Evolutionary conservation across 1,140 invertebrate genomes (phyloP), one percentile per base, ranked within the genome.

Genomic region (Leptestheria dahalacensis): DNA sequence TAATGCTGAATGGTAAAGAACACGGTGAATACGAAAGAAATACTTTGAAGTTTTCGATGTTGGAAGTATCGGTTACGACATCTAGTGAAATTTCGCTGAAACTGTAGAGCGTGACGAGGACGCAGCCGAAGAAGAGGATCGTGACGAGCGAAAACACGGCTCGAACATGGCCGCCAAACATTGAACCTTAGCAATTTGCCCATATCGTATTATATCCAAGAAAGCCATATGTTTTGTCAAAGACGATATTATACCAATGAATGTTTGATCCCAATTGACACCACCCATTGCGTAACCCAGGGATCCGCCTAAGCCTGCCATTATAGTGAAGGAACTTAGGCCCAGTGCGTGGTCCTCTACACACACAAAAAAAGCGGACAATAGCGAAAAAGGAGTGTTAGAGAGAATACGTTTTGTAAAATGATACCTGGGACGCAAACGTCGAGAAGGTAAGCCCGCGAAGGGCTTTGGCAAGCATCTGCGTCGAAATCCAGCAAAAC

Each of bases 401-500:
- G 18, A 20, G 11, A 55, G 9, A 9, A 47, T 3, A 15, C 20
- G 53, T 4, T 6, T 18, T 25, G 33, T 20, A 47, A 61, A 50
- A 41, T 61, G 23, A 26, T 54, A 87, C 87, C 86, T 74, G 89
- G 84, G 63, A 91, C 71, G 47, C 87, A 91, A 15, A 97, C 85
- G 68, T 97, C 94, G 10, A 97, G 77, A 0, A 97, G 77, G 75
- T 93, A 97, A 41, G 93, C 88, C 64, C 93, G 76, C 0, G 89
- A 81, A 0, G 94, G 93, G 68, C 90, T 93, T 71, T 97, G 93
- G 66, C 92, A 96, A 28, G 91, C 90, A 69, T 97, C 92, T 1
- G 92, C 92, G 70, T 94, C 89, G 71, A 97, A 96, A 72, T 97
- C 94, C 25, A 97, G 73, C 10, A 97, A 72, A 26, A 94, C 88